Base-by-base conservation (phyloP, 2,113 vertebrate species). In the Plestiodon gilberti region DNA sequence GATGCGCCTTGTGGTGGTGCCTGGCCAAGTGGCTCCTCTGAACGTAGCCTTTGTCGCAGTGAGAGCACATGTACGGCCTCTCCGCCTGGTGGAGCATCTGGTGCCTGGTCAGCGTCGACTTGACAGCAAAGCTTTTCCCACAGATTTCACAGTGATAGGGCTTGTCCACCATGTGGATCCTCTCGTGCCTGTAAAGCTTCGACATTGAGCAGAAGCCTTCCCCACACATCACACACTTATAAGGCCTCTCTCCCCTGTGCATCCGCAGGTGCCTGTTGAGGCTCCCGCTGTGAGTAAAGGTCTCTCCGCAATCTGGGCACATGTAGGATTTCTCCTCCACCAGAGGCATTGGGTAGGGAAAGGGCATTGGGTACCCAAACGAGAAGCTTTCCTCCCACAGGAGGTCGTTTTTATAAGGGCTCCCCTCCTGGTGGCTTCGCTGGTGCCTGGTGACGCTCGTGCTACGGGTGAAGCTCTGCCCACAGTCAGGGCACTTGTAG, bases 361-460 rank as follows among this genome's bases (percentile, higher is more conserved):
- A 87, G 5, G 85, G 85, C 25, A 74, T 78, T 0, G 85, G 78
- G 78, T 5, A 74, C 1, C 30, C 20, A 30, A 55, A 86, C 0
- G 69, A 38, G 38, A 81, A 87, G 43, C 11, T 9, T 1, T 95
- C 95, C 1, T 94, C 95, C 81, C 96, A 95, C 38, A 48, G 43
- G 43, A 91, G 92, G 17, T 86, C 92, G 35, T 93, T 95, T 48
- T 89, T 87, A 65, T 94, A 95, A 5, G 95, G 94, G 77, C 91
- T 94, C 79, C 89, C 93, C 52, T 92, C 94, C 3, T 78, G 90
- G 23, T 95, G 96, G 67, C 90, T 95, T 64, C 90, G 89, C 64
- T 93, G 94, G 81, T 96, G 96, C 33, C 94, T 86, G 2, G 87
- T 91, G 69, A 95, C 93, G 0, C 94, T 93, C 1, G 96, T 94